A percentile compares a stretch with the other conserved stretches of the same genome.
Evolutionary conservation across 1,140 invertebrate species (phyloP).

Genomic region (Papilio glaucus): DNA sequence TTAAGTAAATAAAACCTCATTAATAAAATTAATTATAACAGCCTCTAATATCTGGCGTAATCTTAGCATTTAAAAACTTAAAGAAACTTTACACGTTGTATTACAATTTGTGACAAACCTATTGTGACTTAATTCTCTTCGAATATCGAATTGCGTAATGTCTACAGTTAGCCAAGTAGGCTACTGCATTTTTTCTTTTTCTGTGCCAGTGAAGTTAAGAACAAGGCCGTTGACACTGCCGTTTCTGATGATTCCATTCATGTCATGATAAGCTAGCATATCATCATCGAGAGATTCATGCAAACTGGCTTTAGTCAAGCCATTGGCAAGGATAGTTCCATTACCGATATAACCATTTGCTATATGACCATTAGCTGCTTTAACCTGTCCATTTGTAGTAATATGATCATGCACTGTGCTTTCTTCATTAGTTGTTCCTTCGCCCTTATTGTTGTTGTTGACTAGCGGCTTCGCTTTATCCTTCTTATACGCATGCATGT

Average conservation of each 20-base stretch:
- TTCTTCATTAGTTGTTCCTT: slow-evolving; percentile 25
- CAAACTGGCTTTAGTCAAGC: slow-evolving; percentile 35
- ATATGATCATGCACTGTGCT: slow-evolving; percentile 38
- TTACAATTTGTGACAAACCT: slow-evolving; percentile 11
- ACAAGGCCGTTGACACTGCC: slow-evolving; percentile 46
- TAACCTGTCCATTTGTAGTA: slow-evolving; percentile 44
- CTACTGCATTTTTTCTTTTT: slow-evolving; percentile 74
- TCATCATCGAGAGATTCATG: not conserved
- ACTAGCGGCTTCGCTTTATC: slow-evolving; percentile 48
- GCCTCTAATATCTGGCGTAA: slow-evolving; percentile 40
- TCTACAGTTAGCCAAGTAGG: not conserved
- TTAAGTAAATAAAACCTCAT: not conserved
- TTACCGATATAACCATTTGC: slow-evolving; percentile 43
- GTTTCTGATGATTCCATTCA: slow-evolving; percentile 40
- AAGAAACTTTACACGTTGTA: slow-evolving; percentile 3
- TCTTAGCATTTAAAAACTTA: not conserved
- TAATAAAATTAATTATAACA: not conserved
- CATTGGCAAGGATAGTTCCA: slow-evolving; percentile 37
- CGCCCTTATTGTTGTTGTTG: slow-evolving; percentile 62
- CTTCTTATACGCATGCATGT: slow-evolving; percentile 91
- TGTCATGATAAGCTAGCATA: slow-evolving; percentile 2
- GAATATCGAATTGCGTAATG: not conserved
- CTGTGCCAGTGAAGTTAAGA: slow-evolving; percentile 42
- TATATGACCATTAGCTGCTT: slow-evolving; percentile 51
- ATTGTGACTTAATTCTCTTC: slow-evolving; percentile 21